Base-by-base conservation (phyloP, 2,113 vertebrate genomes). In the Lepidothrix coronata region DNA sequence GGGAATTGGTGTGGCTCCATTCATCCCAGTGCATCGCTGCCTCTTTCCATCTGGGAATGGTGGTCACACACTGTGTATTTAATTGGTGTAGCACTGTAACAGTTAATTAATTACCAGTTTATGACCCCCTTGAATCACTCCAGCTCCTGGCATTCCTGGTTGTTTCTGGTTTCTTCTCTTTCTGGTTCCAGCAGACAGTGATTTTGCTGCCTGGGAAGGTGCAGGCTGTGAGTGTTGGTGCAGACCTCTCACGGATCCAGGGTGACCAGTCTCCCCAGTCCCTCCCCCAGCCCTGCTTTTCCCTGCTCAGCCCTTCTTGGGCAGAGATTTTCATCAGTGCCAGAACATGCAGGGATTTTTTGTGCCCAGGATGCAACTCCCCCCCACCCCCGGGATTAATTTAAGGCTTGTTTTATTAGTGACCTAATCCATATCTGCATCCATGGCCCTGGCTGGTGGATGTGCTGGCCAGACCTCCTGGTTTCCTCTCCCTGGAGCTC, bases 61-160 rank as follows among this genome's bases (percentile, higher is more conserved):
- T 19, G 49, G 10, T 39, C 58, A 37, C 21, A 31, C 15, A 2
- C 5, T 0, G 6, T 25, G 0, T 7, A 0, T 12, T 54, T 46
- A 12, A 20, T 4, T 57, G 67, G 11, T 21, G n/a, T 33, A 59
- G 37, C 10, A 8, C 30, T 28, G 9, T 14, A 24, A 4, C 13
- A 39, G 14, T 59, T 72, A n/a, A 33, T 20, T 55, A 25, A 35
- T 63, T 12, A 37, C 20, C 37, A 15, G 5, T 22, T 71, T 52
- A 25, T 35, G 31, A 57, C 20, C 31, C 15, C 20, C 31, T n/a
- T 31, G 70, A 31, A 13, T 27, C 1, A 5, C 41, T 37, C 9
- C 2, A 11, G 23, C 63, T 76, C 39, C 27, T 80, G 74, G 72
- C 51, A 8, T 27, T 19, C 44, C n/a, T 33, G 23, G 22, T 3